Evolutionary conservation across 1,140 invertebrate species (phyloP).

Genomic region (Atta colombica): DNA sequence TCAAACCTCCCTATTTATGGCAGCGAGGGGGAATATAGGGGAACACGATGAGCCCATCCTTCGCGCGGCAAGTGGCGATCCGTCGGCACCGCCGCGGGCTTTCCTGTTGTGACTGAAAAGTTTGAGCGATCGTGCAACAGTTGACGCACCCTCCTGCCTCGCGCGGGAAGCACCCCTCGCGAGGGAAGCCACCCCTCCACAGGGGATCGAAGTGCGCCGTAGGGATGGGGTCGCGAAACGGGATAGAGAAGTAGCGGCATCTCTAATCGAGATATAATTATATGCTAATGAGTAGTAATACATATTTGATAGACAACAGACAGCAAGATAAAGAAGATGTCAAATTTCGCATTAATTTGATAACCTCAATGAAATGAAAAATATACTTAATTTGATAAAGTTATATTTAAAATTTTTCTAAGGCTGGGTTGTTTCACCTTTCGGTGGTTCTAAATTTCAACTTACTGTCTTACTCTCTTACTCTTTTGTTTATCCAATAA

Average conservation of each 20-base stretch:
- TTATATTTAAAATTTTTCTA: conserved; percentile 14
- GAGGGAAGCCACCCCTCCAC: conserved; percentile 18
- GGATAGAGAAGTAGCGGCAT: background rate
- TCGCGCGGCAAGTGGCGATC: conserved; percentile 58
- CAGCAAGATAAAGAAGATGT: background rate
- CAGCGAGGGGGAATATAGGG: background rate
- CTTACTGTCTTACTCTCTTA: too few relatives aligned
- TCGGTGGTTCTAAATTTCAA: too few relatives aligned
- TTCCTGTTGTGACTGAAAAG: conserved; percentile 75
- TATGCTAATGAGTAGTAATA: background rate
- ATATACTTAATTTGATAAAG: conserved; percentile 7
- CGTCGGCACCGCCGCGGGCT: conserved; percentile 47
- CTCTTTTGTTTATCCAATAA: too few relatives aligned
- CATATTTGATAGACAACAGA: background rate
- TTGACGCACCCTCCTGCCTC: conserved; percentile 74
- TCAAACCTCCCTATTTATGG: conserved; percentile 47
- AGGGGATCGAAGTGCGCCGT: conserved; percentile 16
- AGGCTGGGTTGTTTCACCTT: too few relatives aligned
- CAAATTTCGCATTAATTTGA: conserved; percentile 12
- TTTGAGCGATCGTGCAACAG: conserved; percentile 82
- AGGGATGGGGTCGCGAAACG: conserved; percentile 25
- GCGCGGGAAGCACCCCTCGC: conserved; percentile 44
- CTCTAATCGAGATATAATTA: conserved; percentile 20
- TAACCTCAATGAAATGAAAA: conserved; percentile 9
- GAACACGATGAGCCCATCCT: conserved; percentile 6